phyloP scores from a whole-genome alignment of 53 echinoderm and acorn worm species.

The Apostichopus leukothele region DNA sequence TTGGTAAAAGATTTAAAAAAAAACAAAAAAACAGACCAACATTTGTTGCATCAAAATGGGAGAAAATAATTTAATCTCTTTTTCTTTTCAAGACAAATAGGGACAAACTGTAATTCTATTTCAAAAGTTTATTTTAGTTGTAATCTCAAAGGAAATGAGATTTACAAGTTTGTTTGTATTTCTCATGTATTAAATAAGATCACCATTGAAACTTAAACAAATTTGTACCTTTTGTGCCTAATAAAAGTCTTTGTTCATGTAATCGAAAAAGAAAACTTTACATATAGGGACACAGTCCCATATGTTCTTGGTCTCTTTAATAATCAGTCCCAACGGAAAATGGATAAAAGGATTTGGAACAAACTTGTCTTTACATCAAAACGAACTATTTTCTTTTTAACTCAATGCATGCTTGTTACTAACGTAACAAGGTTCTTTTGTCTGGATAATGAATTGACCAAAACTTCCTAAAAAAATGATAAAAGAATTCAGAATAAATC shows the following conservation, averaged over 20 bases:
- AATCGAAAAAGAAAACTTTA: constrained; percentile 11
- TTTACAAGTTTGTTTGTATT: background rate
- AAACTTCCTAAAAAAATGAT: background rate
- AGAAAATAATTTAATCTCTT: constrained; percentile 21
- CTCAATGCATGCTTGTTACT: background rate
- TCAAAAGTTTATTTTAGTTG: constrained; percentile 5
- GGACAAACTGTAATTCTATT: constrained; percentile 9
- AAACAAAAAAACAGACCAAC: background rate
- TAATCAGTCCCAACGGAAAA: background rate
- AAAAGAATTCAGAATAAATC: background rate
- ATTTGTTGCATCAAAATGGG: constrained; percentile 5
- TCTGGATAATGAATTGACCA: background rate
- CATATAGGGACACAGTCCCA: background rate
- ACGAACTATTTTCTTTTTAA: too few relatives aligned
- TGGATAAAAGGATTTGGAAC: background rate
- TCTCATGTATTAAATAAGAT: background rate
- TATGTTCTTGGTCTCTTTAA: background rate
- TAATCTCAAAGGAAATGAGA: constrained; percentile 30
- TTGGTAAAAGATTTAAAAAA: background rate
- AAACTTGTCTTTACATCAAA: background rate
- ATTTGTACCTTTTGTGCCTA: background rate
- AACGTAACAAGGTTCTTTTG: background rate
- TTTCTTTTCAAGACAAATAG: constrained; percentile 2
- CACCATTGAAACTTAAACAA: background rate
- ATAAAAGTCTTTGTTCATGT: constrained; percentile 3